These are phyloP conservation scores for Schrankia costaestrigalis DNA, from an alignment of 2,888 invertebrate species.

Conservation along the genomic window DNA sequence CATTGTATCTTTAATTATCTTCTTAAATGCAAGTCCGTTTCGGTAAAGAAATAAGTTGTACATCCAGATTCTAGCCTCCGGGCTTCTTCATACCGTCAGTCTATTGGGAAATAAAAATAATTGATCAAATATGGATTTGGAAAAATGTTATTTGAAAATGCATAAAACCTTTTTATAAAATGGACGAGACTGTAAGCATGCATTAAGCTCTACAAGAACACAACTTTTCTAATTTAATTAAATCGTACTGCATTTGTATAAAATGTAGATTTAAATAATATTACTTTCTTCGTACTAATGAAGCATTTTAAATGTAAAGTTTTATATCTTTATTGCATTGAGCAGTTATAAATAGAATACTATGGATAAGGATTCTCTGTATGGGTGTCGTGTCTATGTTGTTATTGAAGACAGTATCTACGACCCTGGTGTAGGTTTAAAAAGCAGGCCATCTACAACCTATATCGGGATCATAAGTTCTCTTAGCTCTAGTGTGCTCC, in stretches of 20 bases:
- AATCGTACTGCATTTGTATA: background rate
- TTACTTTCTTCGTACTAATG: too few species aligned
- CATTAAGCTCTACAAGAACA: conserved; percentile 16
- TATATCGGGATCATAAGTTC: too few species aligned
- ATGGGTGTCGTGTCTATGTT: too few species aligned
- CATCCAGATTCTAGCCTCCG: conserved; percentile 43
- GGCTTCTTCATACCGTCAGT: conserved; percentile 74
- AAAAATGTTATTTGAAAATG: conserved; percentile 27
- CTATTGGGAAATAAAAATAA: conserved; percentile 67
- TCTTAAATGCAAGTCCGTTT: conserved; percentile 65
- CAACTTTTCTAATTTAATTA: conserved; percentile 7
- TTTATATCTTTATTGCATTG: too few species aligned
- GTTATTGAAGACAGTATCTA: too few species aligned
- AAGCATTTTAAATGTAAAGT: too few species aligned
- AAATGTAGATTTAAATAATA: background rate
- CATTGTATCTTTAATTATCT: conserved; percentile 52
- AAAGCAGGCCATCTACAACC: too few species aligned
- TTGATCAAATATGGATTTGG: conserved; percentile 74
- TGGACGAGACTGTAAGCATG: conserved; percentile 20
- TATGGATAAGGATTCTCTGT: too few species aligned
- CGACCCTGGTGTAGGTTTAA: too few species aligned
- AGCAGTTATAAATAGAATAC: too few species aligned
- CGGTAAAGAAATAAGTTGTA: conserved; percentile 45
- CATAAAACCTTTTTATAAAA: conserved; percentile 19
- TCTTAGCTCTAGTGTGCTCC: too few species aligned